Base-by-base conservation (phyloP, 2,888 invertebrate species). In the Piscicola geometra region DNA sequence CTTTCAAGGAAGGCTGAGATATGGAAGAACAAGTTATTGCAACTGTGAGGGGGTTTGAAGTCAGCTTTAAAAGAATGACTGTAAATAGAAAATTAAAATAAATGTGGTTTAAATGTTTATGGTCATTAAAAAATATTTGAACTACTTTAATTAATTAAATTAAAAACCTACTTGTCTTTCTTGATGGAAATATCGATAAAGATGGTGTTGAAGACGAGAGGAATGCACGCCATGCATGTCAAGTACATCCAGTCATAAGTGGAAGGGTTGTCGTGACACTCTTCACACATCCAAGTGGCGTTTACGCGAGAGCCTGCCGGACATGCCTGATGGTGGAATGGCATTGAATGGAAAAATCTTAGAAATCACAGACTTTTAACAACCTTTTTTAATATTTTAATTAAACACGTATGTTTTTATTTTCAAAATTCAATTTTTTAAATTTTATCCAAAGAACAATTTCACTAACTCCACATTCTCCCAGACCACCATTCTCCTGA, bases 181-280 rank as follows among this genome's bases (percentile, higher is more conserved):
- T 90, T 89, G 60, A 91, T 89, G 28, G 91, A 85, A 80, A 84
- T 81, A 76, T 96, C 95, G 75, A 97, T 95, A 82, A 92, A 94
- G 84, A 93, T 93, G 90, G 93, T 93, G 85, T 97, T 94, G 76
- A 96, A 87, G 68, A 94, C 90, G 64, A 97, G 86, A 0, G 94
- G 92, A 66, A 95, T 84, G 25, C 96, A 85, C 0, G 92, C 93
- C 93, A 97, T 94, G 83, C 97, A 98, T 0, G 93, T 93, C 32
- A 97, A 89, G 84, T 93, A 94, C 67, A 96, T 88, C 92, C 94
- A 94, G 82, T 96, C 96, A 83, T 97, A 96, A 60, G 93, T 88
- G 21, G 90, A 88, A 0, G 93, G 91, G 50, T 88, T 88, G 75
- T 91, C 90, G 0, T 88, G 88, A 82, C 96, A 97, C 1, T 89